These are phyloP conservation scores for Pantherophis vulpinus DNA, from an alignment of 2,797 vertebrate species.

Conservation along the genomic window DNA sequence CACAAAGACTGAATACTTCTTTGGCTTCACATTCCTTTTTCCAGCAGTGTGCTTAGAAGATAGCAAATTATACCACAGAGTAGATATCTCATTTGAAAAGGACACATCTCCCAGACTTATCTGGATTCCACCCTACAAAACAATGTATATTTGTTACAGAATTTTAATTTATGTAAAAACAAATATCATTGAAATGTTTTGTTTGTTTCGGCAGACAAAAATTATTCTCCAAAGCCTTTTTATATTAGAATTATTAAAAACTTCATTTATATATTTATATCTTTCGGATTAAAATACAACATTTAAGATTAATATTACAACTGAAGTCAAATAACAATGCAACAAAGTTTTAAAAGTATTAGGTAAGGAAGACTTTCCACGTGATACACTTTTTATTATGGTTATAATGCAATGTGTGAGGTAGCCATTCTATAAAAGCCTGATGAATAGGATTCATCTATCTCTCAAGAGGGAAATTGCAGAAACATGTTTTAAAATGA, in stretches of 20 bases:
- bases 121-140: conserved; percentile 73
- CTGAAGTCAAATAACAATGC: background rate
- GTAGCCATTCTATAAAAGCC: background rate
- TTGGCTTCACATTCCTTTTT: conserved; percentile 57
- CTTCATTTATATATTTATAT: background rate
- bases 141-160: conserved; percentile 9
- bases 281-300: background rate
- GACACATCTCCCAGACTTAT: conserved; percentile 75
- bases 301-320: background rate
- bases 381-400: background rate
- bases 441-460: background rate
- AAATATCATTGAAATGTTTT: background rate
- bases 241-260: background rate
- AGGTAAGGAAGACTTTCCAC: background rate
- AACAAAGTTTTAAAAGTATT: background rate
- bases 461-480: background rate
- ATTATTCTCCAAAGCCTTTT: background rate
- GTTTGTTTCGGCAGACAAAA: background rate
- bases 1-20: conserved; percentile 52
- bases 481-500: background rate
- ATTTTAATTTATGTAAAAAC: background rate
- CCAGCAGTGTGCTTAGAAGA: conserved; percentile 64
- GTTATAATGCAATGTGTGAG: background rate
- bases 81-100: conserved; percentile 66
- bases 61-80: conserved; percentile 78